These are phyloP conservation scores for Lepidurus couesii DNA, from an alignment of 1,140 invertebrate genomes.

Conservation along the genomic window DNA sequence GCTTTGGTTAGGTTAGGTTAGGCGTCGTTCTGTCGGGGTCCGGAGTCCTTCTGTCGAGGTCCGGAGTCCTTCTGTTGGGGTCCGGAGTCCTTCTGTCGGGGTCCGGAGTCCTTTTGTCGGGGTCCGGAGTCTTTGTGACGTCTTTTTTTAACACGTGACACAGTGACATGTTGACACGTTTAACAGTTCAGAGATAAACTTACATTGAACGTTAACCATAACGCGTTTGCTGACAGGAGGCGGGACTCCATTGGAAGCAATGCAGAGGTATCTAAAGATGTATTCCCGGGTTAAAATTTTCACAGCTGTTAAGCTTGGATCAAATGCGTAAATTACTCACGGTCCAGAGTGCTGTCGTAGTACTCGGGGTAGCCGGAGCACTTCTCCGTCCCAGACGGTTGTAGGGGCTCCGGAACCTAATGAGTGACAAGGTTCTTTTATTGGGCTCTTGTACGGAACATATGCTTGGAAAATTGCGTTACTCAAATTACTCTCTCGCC, in stretches of 20 bases:
- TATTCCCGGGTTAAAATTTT: slow-evolving; percentile 41
- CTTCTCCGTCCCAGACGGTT: slow-evolving; percentile 57
- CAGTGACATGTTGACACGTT: no score
- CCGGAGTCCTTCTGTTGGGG: no score
- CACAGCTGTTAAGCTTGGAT: neutral
- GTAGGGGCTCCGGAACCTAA: slow-evolving; percentile 48
- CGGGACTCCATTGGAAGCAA: slow-evolving; percentile 69
- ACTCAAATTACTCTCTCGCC: slow-evolving; percentile 37
- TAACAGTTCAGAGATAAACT: slow-evolving; percentile 50
- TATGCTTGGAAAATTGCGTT: slow-evolving; percentile 24
- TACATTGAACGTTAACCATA: slow-evolving; percentile 74
- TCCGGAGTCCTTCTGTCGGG: no score
- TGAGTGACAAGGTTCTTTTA: slow-evolving; percentile 5
- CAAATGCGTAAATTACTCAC: slow-evolving; percentile 40
- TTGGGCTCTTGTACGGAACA: slow-evolving; percentile 3
- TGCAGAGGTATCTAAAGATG: slow-evolving; percentile 68
- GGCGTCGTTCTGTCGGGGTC: no score
- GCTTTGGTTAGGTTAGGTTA: no score
- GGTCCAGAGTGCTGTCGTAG: slow-evolving; percentile 52
- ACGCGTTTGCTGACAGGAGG: slow-evolving; percentile 77
- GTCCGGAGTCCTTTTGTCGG: no score
- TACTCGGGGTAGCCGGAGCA: slow-evolving; percentile 70
- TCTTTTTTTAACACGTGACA: no score
- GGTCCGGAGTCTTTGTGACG: no score
- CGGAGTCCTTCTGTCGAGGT: no score